Evolutionary conservation across 2,113 vertebrate species (phyloP), one percentile per base, ranked within the genome.

Genomic region (Perca flavescens): DNA sequence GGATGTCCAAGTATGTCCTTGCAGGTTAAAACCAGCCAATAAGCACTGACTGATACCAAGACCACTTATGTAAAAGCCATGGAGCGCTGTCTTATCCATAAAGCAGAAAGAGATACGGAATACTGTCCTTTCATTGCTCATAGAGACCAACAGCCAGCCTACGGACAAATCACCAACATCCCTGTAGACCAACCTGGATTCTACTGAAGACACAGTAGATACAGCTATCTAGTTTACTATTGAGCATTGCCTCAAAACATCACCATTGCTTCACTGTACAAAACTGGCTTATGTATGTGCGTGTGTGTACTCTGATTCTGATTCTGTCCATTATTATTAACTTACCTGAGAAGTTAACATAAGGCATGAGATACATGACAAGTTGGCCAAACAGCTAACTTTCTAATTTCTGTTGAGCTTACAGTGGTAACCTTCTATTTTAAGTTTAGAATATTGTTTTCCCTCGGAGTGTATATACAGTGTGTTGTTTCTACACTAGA

Each of bases 401-500:
- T 34, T 79, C 50, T 31, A 19, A 49, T 80, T 77, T 83, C 70
- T 12, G 25, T 70, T 74, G 65, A 80, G 65, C 56, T 68, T 87
- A 79, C 83, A 47, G 46, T 50, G 34, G 71, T 82, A 86, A 85
- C 65, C 74, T 52, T 78, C 50, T 52, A 15, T 43, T 60, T 74
- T 58, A 28, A 76, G 19, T 86, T 84, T 19, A 21, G 19, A 64
- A 57, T 65, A 1, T 46, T 62, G n/a, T 19, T 31, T 52, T 62
- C 31, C 63, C 78, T 78, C 61, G 79, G 67, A 85, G 60, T 92
- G 80, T 93, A 86, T 84, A 89, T 92, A 88, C 50, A 88, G 79
- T 84, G 82, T 82, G 81, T 80, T 77, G 90, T 91, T 92, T 94
- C 81, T 88, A 87, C 81, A 68, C 79, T 84, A 88, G 88, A 89